A percentile compares a stretch with the other conserved stretches of the same genome.
Evolutionary conservation across 2,113 vertebrate species (phyloP).

Genomic region (Turnix velox): DNA sequence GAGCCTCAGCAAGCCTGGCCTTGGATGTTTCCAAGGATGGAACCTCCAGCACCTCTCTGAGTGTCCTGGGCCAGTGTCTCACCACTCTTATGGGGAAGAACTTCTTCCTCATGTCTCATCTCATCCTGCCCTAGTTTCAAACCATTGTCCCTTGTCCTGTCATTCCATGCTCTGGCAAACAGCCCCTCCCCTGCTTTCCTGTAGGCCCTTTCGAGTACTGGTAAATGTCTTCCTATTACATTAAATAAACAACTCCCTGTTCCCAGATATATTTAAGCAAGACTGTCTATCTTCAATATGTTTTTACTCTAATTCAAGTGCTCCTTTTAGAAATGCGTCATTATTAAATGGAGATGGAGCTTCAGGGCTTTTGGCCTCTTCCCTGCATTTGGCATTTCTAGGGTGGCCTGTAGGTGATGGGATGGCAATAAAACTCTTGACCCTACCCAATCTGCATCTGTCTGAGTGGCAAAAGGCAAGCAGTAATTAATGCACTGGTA

Average conservation of each 20-base stretch:
- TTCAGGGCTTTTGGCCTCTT: background rate
- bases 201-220: no score
- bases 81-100: no score
- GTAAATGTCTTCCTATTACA: no score
- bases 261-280: background rate
- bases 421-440: background rate
- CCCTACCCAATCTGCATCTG: background rate
- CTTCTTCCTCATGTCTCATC: no score
- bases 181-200: no score
- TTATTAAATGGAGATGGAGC: background rate
- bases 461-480: background rate
- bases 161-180: no score
- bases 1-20: no score
- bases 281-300: rapidly evolving
- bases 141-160: no score
- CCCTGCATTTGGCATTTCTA: background rate
- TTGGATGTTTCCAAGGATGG: no score
- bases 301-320: background rate
- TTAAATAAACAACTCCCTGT: background rate
- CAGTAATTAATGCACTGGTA: background rate
- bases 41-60: no score
- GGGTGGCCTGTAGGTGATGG: background rate
- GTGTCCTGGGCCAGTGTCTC: no score
- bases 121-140: no score
- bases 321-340: background rate